A percentile compares a stretch with the other conserved stretches of the same genome.
These are phyloP conservation scores for Cantharis flavilabris DNA, from an alignment of 2,888 invertebrate species.

Conservation along the genomic window DNA sequence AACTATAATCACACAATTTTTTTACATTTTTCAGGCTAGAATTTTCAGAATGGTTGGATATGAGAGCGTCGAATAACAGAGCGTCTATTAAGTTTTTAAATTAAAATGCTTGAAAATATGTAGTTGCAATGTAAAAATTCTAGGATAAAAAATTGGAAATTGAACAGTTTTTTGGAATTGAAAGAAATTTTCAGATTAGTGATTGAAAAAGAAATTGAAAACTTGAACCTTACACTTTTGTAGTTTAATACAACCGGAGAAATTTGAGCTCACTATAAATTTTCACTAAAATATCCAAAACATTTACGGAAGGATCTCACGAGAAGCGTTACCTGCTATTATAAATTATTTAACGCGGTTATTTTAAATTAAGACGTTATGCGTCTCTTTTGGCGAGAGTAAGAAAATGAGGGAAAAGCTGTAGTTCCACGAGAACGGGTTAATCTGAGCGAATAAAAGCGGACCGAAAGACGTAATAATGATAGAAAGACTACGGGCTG, in stretches of 20 bases:
- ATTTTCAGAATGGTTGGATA: too few relatives aligned
- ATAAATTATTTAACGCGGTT: conserved; percentile 46
- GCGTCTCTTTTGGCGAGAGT: conserved; percentile 30
- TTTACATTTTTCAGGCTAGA: too few relatives aligned
- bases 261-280: conserved; percentile 36
- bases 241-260: conserved; percentile 1
- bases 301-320: conserved; percentile 37
- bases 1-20: too few relatives aligned
- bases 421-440: conserved; percentile 30
- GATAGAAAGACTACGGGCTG: conserved; percentile 32
- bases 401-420: conserved; percentile 17
- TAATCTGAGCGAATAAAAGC: conserved; percentile 36
- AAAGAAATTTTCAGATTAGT: too few relatives aligned
- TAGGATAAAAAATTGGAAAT: too few relatives aligned
- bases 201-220: too few relatives aligned
- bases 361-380: conserved; percentile 44
- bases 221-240: conserved; percentile 6
- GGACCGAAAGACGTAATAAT: conserved; percentile 37
- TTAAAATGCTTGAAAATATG: too few relatives aligned
- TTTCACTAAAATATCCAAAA: conserved; percentile 36
- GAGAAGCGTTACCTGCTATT: conserved; percentile 41
- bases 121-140: too few relatives aligned
- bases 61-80: too few relatives aligned
- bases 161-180: too few relatives aligned
- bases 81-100: too few relatives aligned